Percentiles rank a stretch among this genome's conserved stretches.
These are phyloP conservation scores for Macrotis lagotis DNA, from an alignment of 2,113 vertebrate genomes.

Conservation along the genomic window DNA sequence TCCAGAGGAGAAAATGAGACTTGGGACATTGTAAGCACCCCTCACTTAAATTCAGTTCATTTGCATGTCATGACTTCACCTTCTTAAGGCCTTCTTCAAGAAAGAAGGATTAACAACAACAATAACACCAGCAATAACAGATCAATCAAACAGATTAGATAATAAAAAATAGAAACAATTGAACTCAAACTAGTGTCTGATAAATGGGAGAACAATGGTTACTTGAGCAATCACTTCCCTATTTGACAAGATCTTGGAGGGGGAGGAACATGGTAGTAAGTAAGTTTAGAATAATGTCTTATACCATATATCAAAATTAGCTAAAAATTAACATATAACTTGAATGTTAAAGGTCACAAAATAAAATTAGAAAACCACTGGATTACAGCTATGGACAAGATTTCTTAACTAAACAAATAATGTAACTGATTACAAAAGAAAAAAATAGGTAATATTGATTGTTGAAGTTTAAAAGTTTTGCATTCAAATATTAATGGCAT, in stretches of 20 bases:
- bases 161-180: background rate
- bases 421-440: background rate
- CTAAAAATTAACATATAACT: background rate
- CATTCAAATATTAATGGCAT: background rate
- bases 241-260: background rate
- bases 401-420: background rate
- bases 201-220: background rate
- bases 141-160: background rate
- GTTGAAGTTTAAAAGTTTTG: background rate
- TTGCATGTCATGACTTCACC: no score
- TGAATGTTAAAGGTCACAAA: background rate
- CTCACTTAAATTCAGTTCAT: no score
- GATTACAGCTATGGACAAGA: background rate
- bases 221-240: background rate
- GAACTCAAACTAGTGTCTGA: background rate
- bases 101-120: no score
- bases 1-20: no score
- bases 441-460: background rate
- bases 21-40: no score
- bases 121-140: no score
- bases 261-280: background rate
- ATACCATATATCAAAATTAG: background rate
- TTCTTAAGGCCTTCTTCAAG: no score
- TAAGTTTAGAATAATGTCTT: background rate
- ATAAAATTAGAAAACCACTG: background rate